phyloP scores from a whole-genome alignment of 64 coral and sea anemone species.

The Exaiptasia diaphana region DNA sequence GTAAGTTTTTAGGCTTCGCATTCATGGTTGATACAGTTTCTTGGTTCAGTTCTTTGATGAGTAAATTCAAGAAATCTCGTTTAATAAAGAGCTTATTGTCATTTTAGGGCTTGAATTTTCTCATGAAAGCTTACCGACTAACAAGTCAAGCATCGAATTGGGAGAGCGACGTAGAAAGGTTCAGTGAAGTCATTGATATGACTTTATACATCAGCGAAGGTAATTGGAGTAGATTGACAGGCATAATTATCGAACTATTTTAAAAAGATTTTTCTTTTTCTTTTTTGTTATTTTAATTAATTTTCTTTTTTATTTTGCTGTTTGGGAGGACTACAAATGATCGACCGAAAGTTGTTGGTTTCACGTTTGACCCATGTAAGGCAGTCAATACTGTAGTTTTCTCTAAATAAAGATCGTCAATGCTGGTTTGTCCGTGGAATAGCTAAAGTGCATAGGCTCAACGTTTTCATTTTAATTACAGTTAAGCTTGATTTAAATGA shows the following conservation, averaged over 20 bases:
- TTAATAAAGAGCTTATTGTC: no score
- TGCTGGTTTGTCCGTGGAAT: no score
- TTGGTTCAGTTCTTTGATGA: no score
- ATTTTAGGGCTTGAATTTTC: constrained; percentile 70
- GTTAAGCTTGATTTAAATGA: no score
- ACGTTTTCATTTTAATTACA: no score
- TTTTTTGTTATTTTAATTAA: background rate
- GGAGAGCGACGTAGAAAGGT: constrained; percentile 63
- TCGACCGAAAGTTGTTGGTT: background rate
- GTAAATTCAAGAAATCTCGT: no score
- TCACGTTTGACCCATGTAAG: background rate
- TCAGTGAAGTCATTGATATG: constrained; percentile 52
- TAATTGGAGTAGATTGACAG: background rate
- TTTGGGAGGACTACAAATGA: background rate
- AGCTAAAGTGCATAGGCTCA: no score
- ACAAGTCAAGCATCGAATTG: constrained; percentile 65
- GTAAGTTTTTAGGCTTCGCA: no score
- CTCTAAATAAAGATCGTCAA: background rate
- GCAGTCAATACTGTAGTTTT: background rate
- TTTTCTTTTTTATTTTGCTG: background rate
- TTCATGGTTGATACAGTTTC: background rate
- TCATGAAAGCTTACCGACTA: constrained; percentile 75
- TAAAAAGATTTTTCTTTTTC: background rate
- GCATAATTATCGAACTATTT: background rate
- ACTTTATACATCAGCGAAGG: constrained; percentile 65